These are phyloP conservation scores for Alectoris magna DNA, from an alignment of 2,797 vertebrate genomes.

Conservation along the genomic window DNA sequence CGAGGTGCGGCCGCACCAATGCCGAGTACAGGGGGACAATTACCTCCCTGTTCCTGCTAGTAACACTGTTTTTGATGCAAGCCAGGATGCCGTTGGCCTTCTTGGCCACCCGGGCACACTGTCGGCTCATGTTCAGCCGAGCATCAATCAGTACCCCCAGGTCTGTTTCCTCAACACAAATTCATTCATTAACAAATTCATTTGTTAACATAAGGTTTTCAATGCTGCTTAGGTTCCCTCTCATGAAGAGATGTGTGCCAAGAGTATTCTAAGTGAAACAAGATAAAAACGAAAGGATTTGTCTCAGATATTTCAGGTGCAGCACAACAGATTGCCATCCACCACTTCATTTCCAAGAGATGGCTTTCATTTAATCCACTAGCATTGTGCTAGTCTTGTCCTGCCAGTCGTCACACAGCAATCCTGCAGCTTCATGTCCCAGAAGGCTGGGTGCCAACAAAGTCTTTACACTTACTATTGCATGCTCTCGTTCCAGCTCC, in stretches of 20 bases:
- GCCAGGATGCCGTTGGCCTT: no score
- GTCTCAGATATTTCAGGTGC: not conserved
- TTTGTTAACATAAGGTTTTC: not conserved
- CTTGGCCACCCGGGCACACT: no score
- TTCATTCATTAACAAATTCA: no score
- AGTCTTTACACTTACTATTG: not conserved
- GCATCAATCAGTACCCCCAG: no score
- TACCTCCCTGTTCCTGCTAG: no score
- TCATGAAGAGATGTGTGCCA: not conserved
- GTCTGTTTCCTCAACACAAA: no score
- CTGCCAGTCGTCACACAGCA: not conserved
- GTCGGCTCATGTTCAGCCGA: no score
- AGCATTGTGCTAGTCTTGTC: not conserved
- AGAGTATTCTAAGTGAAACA: not conserved
- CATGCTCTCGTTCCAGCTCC: not conserved
- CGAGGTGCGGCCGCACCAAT: no score
- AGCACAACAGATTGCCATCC: not conserved
- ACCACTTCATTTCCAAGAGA: not conserved
- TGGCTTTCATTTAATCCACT: not conserved
- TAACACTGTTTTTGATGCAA: no score
- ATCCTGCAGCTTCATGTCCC: not conserved
- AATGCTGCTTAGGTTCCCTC: not conserved
- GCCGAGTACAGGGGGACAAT: no score
- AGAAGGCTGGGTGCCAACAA: not conserved
- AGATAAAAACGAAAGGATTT: not conserved